These are phyloP conservation scores for Sarotherodon lohbergeri DNA, from an alignment of 2,113 vertebrate species.

Conservation along the genomic window DNA sequence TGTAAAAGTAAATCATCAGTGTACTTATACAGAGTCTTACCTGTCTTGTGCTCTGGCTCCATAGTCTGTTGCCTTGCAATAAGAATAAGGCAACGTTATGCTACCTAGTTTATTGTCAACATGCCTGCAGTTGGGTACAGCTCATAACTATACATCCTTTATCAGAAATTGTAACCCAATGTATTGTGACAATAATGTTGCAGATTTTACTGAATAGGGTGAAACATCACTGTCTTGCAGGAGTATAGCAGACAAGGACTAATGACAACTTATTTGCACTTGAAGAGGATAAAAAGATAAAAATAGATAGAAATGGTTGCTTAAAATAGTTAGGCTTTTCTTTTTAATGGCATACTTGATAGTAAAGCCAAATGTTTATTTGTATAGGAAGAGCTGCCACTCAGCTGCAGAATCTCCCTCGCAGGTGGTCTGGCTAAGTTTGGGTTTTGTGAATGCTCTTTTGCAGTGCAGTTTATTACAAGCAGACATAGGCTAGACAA, in stretches of 20 bases:
- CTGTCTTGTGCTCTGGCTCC: background rate
- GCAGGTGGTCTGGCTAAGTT: background rate
- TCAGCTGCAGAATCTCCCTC: background rate
- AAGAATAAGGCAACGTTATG: background rate
- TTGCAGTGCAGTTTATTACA: background rate
- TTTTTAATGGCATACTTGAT: background rate
- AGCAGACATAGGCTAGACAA: background rate
- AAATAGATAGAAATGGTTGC: background rate
- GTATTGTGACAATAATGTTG: background rate
- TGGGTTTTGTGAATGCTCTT: background rate
- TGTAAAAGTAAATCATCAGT: background rate
- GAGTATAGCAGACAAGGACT: background rate
- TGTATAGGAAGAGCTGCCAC: background rate
- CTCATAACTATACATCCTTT: background rate
- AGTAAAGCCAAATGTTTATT: background rate
- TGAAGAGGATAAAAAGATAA: constrained; percentile 1
- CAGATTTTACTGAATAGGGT: background rate
- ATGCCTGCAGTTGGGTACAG: background rate
- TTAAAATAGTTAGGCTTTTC: background rate
- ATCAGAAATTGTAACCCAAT: background rate
- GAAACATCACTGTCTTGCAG: background rate
- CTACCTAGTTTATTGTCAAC: background rate
- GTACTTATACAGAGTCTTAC: background rate
- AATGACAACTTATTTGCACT: background rate
- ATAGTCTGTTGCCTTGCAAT: background rate